These are phyloP conservation scores for Eleginops maclovinus DNA, from an alignment of 2,113 vertebrate genomes.

Conservation along the genomic window DNA sequence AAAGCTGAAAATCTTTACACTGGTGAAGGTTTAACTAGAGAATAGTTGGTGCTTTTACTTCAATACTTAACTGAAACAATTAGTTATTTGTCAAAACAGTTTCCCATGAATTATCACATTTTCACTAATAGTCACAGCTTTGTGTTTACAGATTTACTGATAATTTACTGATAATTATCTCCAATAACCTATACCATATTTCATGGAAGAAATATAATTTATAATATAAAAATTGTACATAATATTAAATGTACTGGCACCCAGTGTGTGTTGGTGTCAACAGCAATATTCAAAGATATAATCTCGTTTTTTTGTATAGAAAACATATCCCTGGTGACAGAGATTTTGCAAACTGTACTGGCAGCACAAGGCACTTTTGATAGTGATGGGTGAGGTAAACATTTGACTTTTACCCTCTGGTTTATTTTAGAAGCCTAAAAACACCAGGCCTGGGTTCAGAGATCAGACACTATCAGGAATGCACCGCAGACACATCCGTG, in stretches of 20 bases:
- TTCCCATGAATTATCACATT: background rate
- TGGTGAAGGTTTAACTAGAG: background rate
- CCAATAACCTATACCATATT: background rate
- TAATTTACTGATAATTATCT: background rate
- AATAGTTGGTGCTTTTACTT: background rate
- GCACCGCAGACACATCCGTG: background rate
- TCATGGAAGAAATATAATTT: background rate
- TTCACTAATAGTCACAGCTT: background rate
- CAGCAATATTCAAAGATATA: background rate
- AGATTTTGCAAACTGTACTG: background rate
- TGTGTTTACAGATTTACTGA: background rate
- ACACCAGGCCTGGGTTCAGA: background rate
- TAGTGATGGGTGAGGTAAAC: background rate
- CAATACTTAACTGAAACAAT: background rate
- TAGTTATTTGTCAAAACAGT: background rate
- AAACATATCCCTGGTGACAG: background rate
- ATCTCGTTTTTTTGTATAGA: background rate
- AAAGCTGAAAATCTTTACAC: background rate
- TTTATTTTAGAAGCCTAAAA: background rate
- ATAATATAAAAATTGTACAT: too few relatives aligned
- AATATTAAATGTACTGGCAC: background rate
- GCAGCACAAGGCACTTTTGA: background rate
- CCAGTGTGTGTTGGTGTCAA: background rate
- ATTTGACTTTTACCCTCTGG: slow-evolving; percentile 16
- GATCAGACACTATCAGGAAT: slow-evolving; percentile 2